Conservation (phyloP, 2,113 vertebrate species). For the Chlamydotis undulata region DNA sequence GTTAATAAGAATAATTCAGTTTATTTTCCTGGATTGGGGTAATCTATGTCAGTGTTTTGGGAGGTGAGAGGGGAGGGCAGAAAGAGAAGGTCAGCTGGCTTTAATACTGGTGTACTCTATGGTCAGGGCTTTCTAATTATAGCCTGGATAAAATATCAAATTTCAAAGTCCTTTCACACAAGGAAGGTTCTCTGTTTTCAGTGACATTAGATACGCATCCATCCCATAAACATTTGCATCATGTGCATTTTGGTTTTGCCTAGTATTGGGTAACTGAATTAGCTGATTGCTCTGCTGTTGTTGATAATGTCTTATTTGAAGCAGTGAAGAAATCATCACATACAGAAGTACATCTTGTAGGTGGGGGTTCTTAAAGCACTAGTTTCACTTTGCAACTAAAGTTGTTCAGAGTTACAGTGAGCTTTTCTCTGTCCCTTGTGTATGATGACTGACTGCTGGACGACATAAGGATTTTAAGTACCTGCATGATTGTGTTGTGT, state of each 20-base stretch:
- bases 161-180: slow-evolving; percentile 12
- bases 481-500: neutral
- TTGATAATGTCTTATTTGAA: neutral
- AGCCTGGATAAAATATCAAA: neutral
- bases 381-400: neutral
- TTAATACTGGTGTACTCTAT: neutral
- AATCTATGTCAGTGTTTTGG: neutral
- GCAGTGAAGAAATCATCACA: neutral
- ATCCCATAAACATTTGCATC: neutral
- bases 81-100: neutral
- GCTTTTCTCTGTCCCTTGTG: neutral
- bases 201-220: neutral
- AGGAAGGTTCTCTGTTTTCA: neutral
- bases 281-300: neutral
- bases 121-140: slow-evolving; percentile 25
- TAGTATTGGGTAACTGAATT: neutral
- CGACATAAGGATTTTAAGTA: neutral
- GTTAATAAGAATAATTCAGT: neutral
- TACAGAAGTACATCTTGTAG: neutral
- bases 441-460: neutral
- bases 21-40: neutral
- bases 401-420: neutral
- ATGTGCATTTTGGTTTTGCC: neutral
- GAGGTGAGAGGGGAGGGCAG: neutral
- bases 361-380: neutral